A percentile compares a stretch with the other conserved stretches of the same genome.
phyloP scores from a whole-genome alignment of 2,888 invertebrate genomes.

The Caenorhabditis afra region DNA sequence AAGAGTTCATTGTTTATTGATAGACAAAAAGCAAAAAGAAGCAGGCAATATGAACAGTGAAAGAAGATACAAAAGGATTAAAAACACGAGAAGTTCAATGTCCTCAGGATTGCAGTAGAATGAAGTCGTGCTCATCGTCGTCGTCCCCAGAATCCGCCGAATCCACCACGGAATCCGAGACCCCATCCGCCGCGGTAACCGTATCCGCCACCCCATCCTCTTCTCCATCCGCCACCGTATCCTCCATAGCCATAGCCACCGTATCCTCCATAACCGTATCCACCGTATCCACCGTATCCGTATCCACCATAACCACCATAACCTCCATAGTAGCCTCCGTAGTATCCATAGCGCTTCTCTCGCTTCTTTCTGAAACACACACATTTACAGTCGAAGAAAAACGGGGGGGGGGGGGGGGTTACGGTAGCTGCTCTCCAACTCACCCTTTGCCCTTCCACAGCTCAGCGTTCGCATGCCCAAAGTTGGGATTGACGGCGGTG shows the following conservation, averaged over 20 bases:
- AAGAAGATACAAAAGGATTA: not conserved
- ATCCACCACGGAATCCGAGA: conserved; percentile 4
- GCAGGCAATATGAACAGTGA: too few species aligned
- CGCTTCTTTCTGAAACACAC: conserved; percentile 33
- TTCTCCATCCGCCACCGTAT: conserved; percentile 27
- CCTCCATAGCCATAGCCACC: conserved; percentile 28
- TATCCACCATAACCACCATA: conserved; percentile 26
- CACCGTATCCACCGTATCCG: conserved; percentile 28
- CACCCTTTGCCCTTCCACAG: conserved; percentile 40
- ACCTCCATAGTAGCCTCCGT: conserved; percentile 15
- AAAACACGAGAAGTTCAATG: not conserved
- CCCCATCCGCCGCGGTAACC: conserved; percentile 23
- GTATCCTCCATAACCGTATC: conserved; percentile 32
- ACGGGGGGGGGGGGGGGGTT: too few species aligned
- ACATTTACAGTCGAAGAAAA: too few species aligned
- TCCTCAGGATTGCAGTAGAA: not conserved
- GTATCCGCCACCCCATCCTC: conserved; percentile 30
- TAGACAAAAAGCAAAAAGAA: too few species aligned
- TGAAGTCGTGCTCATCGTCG: conserved; percentile 9
- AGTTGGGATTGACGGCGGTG: conserved; percentile 25
- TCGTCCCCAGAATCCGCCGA: conserved; percentile 17
- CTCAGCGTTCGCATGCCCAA: conserved; percentile 34
- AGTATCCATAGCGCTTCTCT: conserved; percentile 37
- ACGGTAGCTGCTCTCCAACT: not conserved
- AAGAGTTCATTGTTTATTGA: too few species aligned